Percentiles rank a stretch among this genome's conserved stretches.
Conservation (phyloP, 1,140 invertebrate genomes). For the Drosophila baimaii region DNA sequence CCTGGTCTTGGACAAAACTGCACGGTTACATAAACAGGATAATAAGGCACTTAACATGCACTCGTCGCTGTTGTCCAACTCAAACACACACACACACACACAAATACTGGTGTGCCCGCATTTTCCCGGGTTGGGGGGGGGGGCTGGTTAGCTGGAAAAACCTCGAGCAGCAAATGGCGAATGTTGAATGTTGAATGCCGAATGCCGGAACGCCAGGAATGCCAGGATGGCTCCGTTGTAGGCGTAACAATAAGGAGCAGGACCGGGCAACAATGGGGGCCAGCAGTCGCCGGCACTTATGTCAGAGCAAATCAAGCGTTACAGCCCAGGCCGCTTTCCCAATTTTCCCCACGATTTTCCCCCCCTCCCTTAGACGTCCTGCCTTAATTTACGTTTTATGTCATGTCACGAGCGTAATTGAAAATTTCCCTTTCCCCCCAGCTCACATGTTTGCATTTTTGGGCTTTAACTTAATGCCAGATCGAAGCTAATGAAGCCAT, state of each 20-base stretch:
- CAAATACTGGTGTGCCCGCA: not conserved
- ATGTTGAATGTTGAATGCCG: conserved; percentile 34
- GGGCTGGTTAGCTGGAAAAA: conserved; percentile 20
- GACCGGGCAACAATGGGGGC: conserved; percentile 34
- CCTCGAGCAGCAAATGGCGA: conserved; percentile 43
- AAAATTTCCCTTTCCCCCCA: conserved; percentile 55
- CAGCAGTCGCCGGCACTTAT: conserved; percentile 70
- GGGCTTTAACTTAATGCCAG: conserved; percentile 11
- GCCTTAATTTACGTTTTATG: conserved; percentile 80
- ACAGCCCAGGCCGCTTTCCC: conserved; percentile 24
- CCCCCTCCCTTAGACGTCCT: conserved; percentile 52
- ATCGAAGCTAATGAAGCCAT: conserved; percentile 48
- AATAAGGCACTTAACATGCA: conserved; percentile 82
- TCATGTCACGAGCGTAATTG: conserved; percentile 79
- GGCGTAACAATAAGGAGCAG: conserved; percentile 56
- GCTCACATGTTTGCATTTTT: conserved; percentile 21
- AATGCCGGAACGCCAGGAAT: conserved; percentile 51
- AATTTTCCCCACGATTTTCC: not conserved
- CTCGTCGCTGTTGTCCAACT: conserved; percentile 64
- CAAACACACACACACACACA: conserved; percentile 5
- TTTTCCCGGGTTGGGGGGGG: not conserved
- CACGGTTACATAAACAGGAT: conserved; percentile 81
- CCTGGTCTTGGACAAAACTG: conserved; percentile 57
- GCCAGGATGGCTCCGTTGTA: conserved; percentile 64
- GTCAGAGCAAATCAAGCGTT: conserved; percentile 79